These are phyloP conservation scores for Natrix natrix DNA, from an alignment of 2,797 vertebrate species.

Conservation along the genomic window DNA sequence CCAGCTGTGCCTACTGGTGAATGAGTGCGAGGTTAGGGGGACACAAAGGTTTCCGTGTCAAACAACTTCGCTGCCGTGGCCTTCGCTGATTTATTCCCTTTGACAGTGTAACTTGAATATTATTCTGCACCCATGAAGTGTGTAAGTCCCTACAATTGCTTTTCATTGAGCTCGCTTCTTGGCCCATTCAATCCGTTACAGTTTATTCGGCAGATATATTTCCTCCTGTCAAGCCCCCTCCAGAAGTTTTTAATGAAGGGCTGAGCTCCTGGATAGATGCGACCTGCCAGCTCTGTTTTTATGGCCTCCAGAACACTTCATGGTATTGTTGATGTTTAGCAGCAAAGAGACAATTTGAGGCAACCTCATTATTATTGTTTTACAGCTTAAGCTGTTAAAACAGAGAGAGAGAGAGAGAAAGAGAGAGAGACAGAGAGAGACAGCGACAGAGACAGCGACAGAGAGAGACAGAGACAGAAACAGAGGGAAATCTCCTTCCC, in stretches of 20 bases:
- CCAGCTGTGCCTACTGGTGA: conserved; percentile 61
- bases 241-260: background rate
- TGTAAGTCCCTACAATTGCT: background rate
- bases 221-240: background rate
- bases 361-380: background rate
- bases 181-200: background rate
- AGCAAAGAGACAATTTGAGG: background rate
- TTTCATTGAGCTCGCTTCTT: background rate
- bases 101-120: background rate
- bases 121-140: background rate
- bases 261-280: background rate
- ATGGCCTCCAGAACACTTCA: background rate
- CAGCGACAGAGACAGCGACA: no score
- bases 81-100: background rate
- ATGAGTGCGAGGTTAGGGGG: background rate
- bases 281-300: background rate
- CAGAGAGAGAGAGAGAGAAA: background rate
- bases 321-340: background rate
- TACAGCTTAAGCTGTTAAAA: background rate
- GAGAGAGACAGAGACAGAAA: no score
- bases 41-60: conserved; percentile 25
- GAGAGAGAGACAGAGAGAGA: no score
- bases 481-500: background rate
- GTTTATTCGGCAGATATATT: background rate
- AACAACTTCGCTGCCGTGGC: background rate